Evolutionary conservation across 2,888 invertebrate species (phyloP), one percentile per base, ranked within the genome.

Genomic region (Thysanoteuthis rhombus): DNA sequence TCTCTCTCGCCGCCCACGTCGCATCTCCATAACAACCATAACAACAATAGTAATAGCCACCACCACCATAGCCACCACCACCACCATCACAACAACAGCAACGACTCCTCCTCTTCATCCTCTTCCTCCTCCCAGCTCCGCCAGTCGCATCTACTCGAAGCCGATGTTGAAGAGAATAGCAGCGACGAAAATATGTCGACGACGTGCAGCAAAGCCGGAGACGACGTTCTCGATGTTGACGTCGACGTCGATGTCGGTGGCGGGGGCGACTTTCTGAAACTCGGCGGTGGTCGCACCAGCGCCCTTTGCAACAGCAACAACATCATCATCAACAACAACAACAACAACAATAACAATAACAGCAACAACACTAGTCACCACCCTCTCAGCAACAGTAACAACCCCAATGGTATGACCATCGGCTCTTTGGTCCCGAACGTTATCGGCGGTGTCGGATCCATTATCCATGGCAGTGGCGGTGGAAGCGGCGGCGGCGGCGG

Each of bases 271-370:
- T 90, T 92, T 89, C 90, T 39, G 36, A 75, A 58, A 36, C 58
- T 47, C 28, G 90, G 42, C n/a, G 52, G 47, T 12, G 90, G 93
- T 38, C 42, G 42, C n/a, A 38, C 89, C 22, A 58, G 28, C 42
- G 39, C 94, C 52, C n/a, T 38, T 38, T 45, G 58, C 25, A 93
- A 93, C 89, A 92, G 39, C 36, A 45, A 90, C 32, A 94, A 93
- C 93, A 93, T 93, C 39, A 47, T n/a, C 8, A 92, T 45, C 25
- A 52, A 36, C n/a, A 45, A 52, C 90, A 94, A 94, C 39, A 94
- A 94, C 93, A 94, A 94, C n/a, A 94, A 94, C 92, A 95, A 94
- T n/a, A n/a, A 52, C 90, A 94, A 94, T 36, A 94, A 94, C 93
- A 94, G 94, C n/a, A 94, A 92, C 93, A 42, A 75, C n/a, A 39